A percentile compares a stretch with the other conserved stretches of the same genome.
Conservation (phyloP, 2,888 invertebrate species). For the Folsomia candida region DNA sequence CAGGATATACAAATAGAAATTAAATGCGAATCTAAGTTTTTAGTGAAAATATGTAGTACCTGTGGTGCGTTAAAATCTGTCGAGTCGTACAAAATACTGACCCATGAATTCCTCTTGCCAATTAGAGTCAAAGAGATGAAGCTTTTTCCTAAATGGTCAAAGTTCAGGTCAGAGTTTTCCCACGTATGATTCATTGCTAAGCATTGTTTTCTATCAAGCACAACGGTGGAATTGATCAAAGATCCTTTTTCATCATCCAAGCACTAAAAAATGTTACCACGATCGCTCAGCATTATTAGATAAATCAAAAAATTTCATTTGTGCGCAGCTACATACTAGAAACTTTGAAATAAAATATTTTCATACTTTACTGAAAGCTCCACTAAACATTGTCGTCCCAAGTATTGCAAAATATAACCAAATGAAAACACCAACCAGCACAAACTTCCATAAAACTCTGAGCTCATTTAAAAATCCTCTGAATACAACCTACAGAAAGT, state of each 20-base stretch:
- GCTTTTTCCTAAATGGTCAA: neutral
- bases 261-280: no score
- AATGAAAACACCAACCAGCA: conserved; percentile 24
- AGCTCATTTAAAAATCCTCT: conserved; percentile 22
- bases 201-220: neutral
- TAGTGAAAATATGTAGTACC: neutral
- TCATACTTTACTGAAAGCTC: conserved; percentile 15
- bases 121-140: neutral
- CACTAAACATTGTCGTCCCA: conserved; percentile 19
- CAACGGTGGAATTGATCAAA: neutral
- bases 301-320: neutral
- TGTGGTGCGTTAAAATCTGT: neutral
- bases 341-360: no score
- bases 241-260: no score
- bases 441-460: conserved; percentile 24
- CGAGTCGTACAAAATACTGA: neutral
- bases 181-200: neutral
- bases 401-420: conserved; percentile 28
- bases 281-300: no score
- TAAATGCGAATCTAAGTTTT: no score
- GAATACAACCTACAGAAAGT: conserved; percentile 16
- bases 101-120: neutral
- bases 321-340: neutral
- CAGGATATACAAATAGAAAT: no score
- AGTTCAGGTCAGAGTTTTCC: neutral